Conservation (phyloP, 2,113 vertebrate genomes). For the Eretmochelys imbricata region DNA sequence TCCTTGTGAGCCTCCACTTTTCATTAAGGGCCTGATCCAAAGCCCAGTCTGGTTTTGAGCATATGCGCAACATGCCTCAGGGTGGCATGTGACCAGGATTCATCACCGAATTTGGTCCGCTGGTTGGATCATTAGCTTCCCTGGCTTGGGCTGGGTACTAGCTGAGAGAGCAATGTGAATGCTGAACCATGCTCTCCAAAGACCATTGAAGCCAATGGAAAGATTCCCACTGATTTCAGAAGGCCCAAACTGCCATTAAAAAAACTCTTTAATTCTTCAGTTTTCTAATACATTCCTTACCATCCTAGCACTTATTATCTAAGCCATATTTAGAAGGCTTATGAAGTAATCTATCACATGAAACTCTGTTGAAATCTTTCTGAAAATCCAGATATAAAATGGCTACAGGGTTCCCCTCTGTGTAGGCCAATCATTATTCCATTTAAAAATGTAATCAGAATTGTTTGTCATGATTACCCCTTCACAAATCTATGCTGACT, state of each 20-base stretch:
- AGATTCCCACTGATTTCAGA: neutral
- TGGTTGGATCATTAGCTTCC: too few species aligned
- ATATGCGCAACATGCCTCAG: too few species aligned
- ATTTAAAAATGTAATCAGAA: constrained; percentile 61
- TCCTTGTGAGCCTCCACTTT: neutral
- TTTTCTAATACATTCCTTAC: constrained; percentile 45
- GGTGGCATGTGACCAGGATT: too few species aligned
- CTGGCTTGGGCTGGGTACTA: too few species aligned
- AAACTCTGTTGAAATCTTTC: constrained; percentile 51
- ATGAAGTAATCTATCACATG: constrained; percentile 55
- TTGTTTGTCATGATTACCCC: constrained; percentile 51
- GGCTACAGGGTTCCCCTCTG: neutral
- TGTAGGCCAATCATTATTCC: constrained; percentile 28
- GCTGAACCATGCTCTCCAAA: neutral
- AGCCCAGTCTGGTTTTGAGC: neutral
- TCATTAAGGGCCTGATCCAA: neutral
- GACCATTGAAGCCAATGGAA: neutral
- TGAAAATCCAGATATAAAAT: constrained; percentile 57
- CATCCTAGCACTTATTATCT: constrained; percentile 38
- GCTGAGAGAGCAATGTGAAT: too few species aligned
- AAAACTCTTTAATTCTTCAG: constrained; percentile 34
- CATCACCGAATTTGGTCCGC: too few species aligned
- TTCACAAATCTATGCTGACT: neutral
- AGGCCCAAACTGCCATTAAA: neutral
- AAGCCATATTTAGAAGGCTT: constrained; percentile 64